Base-by-base conservation (phyloP, 2,113 vertebrate species). In the Anarrhichthys ocellatus region DNA sequence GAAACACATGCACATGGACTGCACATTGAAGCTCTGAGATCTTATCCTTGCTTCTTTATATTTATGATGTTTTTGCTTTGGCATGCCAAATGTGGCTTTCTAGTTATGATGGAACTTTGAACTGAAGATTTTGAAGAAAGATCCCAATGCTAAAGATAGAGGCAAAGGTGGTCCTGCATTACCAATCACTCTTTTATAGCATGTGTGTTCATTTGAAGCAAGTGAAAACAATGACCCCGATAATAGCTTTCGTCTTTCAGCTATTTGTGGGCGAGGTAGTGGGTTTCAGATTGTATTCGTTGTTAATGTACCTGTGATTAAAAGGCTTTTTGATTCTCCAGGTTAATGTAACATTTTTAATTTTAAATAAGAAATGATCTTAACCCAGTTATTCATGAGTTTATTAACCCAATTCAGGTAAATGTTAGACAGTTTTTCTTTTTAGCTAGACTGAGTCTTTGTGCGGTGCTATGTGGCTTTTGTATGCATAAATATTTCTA, bases 41-140 rank as follows among this genome's bases (percentile, higher is more conserved):
- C 27, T 71, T 20, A 52, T 80, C 5, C 15, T 50, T 42, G 48
- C 34, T 54, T 76, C 58, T 71, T 67, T 82, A 42, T 84, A 73
- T 80, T 81, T 32, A 73, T 59, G 17, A 66, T 76, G 58, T 56
- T 74, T 42, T 71, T 63, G 42, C 44, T 56, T 11, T 20, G 6
- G 71, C 46, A 24, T 62, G 20, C 59, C 6, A 32, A 52, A 62
- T 72, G 44, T 76, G 36, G 66, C 72, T 80, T 58, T 46, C 22
- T 3, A 20, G 29, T 38, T 42, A 50, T 38, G n/a, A 46, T 1
- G 2, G 24, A 62, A 48, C 50, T 76, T 65, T 85, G 36, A 81
- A 63, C 62, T 32, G 24, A 38, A 29, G 54, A 34, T 68, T 58
- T 52, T 54, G 5, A 62, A 77, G 15, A 67, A 18, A 68, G 44